Evolutionary conservation across 92 coral and sea anemone genomes (phyloP).

Genomic region (Palythoa heliodiscus): DNA sequence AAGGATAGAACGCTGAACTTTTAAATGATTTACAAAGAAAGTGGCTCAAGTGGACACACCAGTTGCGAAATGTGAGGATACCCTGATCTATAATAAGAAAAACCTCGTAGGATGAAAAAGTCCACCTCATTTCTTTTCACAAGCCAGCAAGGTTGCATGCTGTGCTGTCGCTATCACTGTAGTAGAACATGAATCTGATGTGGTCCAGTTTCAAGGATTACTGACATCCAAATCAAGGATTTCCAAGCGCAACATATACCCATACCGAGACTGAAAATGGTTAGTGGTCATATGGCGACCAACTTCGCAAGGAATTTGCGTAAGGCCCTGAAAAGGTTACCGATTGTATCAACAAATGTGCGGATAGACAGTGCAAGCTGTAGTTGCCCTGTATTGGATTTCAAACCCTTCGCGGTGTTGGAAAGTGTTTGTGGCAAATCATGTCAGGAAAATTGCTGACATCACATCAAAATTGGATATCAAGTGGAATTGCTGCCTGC

Average conservation of each 20-base stretch:
- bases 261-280: neutral
- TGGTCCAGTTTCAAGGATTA: neutral
- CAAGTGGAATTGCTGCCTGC: conserved; percentile 49
- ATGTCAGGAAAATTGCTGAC: conserved; percentile 52
- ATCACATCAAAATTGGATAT: conserved; percentile 5
- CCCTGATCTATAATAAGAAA: neutral
- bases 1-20: no score
- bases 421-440: conserved; percentile 51
- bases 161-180: conserved; percentile 42
- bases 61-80: no score
- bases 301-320: conserved; percentile 34
- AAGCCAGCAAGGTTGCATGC: conserved; percentile 54
- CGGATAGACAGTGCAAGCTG: conserved; percentile 3
- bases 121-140: conserved; percentile 52
- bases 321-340: conserved; percentile 39
- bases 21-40: neutral
- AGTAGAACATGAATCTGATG: conserved; percentile 17
- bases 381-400: conserved; percentile 36
- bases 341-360: conserved; percentile 24
- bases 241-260: neutral
- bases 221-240: neutral
- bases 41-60: conserved; percentile 3
- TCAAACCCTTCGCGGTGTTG: conserved; percentile 32
- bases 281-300: conserved; percentile 14
- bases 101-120: conserved; percentile 4